Base-by-base conservation (phyloP, 2,797 vertebrate species). In the Hydrophis major region DNA sequence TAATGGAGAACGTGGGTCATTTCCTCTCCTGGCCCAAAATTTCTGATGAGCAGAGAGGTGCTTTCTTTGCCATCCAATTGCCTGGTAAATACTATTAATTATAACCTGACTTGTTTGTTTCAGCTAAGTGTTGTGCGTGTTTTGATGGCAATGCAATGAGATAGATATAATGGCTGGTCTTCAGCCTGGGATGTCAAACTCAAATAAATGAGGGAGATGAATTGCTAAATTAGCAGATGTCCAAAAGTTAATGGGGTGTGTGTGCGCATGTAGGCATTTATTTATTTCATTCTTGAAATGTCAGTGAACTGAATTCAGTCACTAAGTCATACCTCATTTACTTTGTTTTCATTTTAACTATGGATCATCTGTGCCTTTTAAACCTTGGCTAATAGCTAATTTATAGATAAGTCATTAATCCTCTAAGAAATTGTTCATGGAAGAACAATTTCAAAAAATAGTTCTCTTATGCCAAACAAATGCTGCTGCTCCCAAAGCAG, bases 1-100 rank as follows among this genome's bases (percentile, higher is more conserved):
- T 95, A 95, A 93, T 92, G 63, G 50, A 10, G 0, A 90, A 47
- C 95, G 61, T 93, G 94, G 95, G 93, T 95, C 91, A 92, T 94
- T 96, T 96, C 18, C 90, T 95, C 56, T 93, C 63, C 50, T 13
- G 95, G 59, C 90, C 89, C 74, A 32, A 92, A 94, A 94, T 78
- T 89, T 92, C 61, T 94, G 32, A 93, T 93, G 74, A 50, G 53
- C 53, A 47, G 37, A 0, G 0, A 89, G 66, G 20, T 87, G 87
- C 27, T 94, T 53, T 5, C 47, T 91, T 8, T 90, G 28, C 63
- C 37, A 88, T 28, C 88, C 74, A 13, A 32, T 91, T 94, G 90
- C 56, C 87, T 89, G 93, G 13, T 5, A 27, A 47, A 95, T 89
- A 66, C 83, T 57, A 42, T 89, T 95, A 56, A 88, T 92, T 47